Percentiles rank a stretch among this genome's conserved stretches.
Conservation (phyloP, 2,113 vertebrate genomes). For the Mustelus asterias region DNA sequence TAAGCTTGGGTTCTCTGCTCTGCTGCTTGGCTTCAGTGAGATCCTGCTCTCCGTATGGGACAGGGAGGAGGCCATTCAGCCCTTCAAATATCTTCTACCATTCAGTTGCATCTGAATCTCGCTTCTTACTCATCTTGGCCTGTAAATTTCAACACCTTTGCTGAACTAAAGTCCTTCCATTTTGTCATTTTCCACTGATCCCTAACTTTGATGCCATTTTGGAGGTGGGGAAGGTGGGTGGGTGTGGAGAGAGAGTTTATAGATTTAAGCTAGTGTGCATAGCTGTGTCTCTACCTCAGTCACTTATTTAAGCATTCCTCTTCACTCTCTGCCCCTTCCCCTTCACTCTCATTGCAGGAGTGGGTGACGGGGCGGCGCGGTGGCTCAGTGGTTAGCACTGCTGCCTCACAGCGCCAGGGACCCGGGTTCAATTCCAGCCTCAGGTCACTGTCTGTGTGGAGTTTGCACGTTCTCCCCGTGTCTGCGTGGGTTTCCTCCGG, state of each 20-base stretch:
- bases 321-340: too few relatives aligned
- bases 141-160: not conserved
- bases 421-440: too few relatives aligned
- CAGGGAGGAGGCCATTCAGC: not conserved
- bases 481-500: too few relatives aligned
- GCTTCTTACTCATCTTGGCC: too few relatives aligned
- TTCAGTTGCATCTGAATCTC: not conserved
- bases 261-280: not conserved
- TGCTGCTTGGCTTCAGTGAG: not conserved
- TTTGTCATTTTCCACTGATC: not conserved
- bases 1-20: not conserved
- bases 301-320: not conserved
- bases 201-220: not conserved
- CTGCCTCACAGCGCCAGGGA: too few relatives aligned
- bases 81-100: not conserved
- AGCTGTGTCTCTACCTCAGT: not conserved
- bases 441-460: too few relatives aligned
- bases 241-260: not conserved
- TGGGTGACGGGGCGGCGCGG: too few relatives aligned
- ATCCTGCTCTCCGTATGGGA: not conserved
- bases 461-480: too few relatives aligned
- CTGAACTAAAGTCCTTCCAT: not conserved
- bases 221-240: too few relatives aligned
- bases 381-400: too few relatives aligned
- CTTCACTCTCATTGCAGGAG: too few relatives aligned